Base-by-base conservation (phyloP, 2,113 vertebrate species). In the Zingel zingel region DNA sequence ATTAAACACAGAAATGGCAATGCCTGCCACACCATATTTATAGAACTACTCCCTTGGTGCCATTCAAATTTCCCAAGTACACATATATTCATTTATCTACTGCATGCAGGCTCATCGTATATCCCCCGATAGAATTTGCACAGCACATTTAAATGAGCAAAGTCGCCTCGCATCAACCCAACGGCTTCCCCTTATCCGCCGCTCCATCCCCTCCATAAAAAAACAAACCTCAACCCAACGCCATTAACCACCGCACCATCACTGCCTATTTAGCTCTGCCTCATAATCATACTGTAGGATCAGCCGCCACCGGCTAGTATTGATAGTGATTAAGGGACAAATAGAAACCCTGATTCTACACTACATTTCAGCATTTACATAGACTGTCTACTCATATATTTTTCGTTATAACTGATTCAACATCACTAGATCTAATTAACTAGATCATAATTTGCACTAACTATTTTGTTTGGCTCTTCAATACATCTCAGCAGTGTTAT, bases 241-340 rank as follows among this genome's bases (percentile, higher is more conserved):
- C 57, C 65, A 62, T 77, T 62, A 80, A 57, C 27, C 61, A 62
- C 36, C 19, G 23, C 25, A 33, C 33, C 59, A 61, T n/a, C 51
- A 15, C 54, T 71, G 33, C 36, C 51, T 67, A 39, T 63, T 75
- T 71, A 79, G 16, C 56, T 63, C 39, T 76, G 39, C 74, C 53
- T 53, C 57, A 74, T 81, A 54, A 62, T 77, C 64, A 69, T 10
- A 2, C 39, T 39, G 39, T 39, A 73, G 71, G 67, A 71, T 73
- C 75, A 56, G 63, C 57, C 3, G 3, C 36, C 15, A 30, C 64
- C 58, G 68, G 68, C 39, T 15, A 15, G 75, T 27, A 80, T 33
- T 51, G 78, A 73, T 69, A 65, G 27, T 50, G 72, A 74, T 56
- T 59, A 80, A 72, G 25, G 16, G 70, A 67, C 36, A 43, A 48